Evolutionary conservation across 1,140 invertebrate genomes (phyloP).

Genomic region (Saccostrea cuccullata): DNA sequence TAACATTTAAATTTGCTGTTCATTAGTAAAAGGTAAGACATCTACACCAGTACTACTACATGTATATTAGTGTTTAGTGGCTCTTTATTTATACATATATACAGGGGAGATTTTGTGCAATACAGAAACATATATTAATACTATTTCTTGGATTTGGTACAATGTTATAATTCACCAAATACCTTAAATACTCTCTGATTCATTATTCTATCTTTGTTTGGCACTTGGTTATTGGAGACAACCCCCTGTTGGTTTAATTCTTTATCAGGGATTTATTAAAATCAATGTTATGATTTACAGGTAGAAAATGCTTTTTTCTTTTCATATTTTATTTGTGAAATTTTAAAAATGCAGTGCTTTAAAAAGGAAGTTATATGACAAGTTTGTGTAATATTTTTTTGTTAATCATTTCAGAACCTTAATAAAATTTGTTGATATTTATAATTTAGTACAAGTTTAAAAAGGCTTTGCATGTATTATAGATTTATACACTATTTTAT

Average conservation of each 20-base stretch:
- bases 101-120: background rate
- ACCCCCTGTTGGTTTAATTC: background rate
- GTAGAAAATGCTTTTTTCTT: too few species aligned
- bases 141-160: too few species aligned
- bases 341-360: too few species aligned
- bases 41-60: background rate
- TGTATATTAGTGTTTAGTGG: background rate
- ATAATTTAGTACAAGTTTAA: too few species aligned
- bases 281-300: too few species aligned
- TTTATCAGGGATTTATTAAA: background rate
- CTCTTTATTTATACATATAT: background rate
- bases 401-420: too few species aligned
- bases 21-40: constrained; percentile 27
- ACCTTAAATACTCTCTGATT: background rate
- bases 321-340: too few species aligned
- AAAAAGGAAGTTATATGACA: too few species aligned
- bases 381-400: too few species aligned
- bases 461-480: too few species aligned
- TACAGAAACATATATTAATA: background rate
- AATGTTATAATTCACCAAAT: background rate
- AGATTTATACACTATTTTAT: too few species aligned
- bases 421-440: too few species aligned
- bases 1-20: background rate
- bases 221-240: background rate
- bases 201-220: background rate